These are phyloP conservation scores for Zaprionus tsacasi DNA, from an alignment of 1,140 invertebrate species.

Conservation along the genomic window DNA sequence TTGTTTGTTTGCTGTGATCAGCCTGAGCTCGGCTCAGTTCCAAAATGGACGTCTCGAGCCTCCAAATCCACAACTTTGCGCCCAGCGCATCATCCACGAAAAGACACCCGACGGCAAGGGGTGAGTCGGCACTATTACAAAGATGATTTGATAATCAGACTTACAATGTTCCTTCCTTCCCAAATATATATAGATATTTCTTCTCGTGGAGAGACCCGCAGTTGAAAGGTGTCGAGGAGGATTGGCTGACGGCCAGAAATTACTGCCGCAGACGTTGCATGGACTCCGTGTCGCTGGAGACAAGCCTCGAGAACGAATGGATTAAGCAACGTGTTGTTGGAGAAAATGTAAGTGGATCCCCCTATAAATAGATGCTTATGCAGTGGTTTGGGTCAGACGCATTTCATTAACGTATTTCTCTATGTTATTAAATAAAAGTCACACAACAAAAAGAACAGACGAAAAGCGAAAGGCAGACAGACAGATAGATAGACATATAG, in stretches of 20 bases:
- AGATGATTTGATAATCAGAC: background rate
- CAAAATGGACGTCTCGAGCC: constrained; percentile 89
- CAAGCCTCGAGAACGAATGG: constrained; percentile 92
- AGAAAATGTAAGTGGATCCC: constrained; percentile 87
- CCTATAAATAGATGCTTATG: background rate
- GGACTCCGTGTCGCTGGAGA: constrained; percentile 93
- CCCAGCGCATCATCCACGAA: constrained; percentile 88
- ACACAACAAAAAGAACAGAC: constrained; percentile 13
- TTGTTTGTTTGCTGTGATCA: constrained; percentile 84
- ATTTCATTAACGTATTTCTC: too few species aligned
- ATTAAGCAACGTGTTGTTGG: constrained; percentile 90
- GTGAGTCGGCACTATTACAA: constrained; percentile 54
- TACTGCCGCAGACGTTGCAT: constrained; percentile 93
- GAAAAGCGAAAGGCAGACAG: constrained; percentile 21
- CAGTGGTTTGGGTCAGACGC: background rate
- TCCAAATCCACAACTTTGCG: constrained; percentile 89
- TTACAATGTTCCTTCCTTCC: constrained; percentile 1
- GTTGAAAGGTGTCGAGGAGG: constrained; percentile 89
- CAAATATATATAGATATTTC: constrained; percentile 87
- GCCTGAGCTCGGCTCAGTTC: constrained; percentile 87
- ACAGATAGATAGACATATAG: constrained; percentile 8
- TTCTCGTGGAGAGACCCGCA: constrained; percentile 93
- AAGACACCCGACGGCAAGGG: constrained; percentile 86
- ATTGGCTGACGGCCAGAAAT: constrained; percentile 92
- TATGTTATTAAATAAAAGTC: background rate